Conservation (phyloP, 2,888 invertebrate genomes). For the Sinotaia quadrata region DNA sequence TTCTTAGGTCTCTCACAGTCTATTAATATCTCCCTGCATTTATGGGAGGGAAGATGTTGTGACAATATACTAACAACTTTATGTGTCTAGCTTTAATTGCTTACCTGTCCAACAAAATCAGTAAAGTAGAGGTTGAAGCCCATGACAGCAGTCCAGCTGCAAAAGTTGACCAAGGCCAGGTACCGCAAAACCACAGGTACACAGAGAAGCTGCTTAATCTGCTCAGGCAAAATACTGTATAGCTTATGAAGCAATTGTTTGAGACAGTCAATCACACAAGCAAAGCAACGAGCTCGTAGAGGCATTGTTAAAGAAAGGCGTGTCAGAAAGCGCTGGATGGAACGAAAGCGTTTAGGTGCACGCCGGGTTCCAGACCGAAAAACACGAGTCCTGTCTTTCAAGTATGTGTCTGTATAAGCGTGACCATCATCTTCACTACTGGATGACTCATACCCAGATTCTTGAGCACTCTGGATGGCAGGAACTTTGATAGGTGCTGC, state of each 20-base stretch:
- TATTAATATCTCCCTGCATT: neutral
- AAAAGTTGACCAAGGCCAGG: slow-evolving; percentile 92
- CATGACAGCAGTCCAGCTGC: slow-evolving; percentile 98
- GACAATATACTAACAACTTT: no score
- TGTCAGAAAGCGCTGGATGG: slow-evolving; percentile 18
- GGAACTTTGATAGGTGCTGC: slow-evolving; percentile 11
- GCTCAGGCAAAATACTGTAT: slow-evolving; percentile 46
- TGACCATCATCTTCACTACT: slow-evolving; percentile 48
- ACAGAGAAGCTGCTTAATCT: slow-evolving; percentile 68
- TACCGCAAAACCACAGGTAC: slow-evolving; percentile 90
- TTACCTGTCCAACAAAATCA: slow-evolving; percentile 89
- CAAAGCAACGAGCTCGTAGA: slow-evolving; percentile 4
- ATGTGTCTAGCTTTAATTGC: neutral
- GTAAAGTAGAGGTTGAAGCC: slow-evolving; percentile 97
- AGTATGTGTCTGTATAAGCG: slow-evolving; percentile 11
- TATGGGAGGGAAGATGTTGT: neutral
- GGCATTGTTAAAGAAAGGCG: slow-evolving; percentile 9
- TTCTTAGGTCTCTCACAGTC: no score
- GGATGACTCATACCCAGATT: slow-evolving; percentile 65
- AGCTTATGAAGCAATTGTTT: slow-evolving; percentile 2
- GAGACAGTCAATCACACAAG: slow-evolving; percentile 10
- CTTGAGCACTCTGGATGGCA: slow-evolving; percentile 31
- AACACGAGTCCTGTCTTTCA: slow-evolving; percentile 25
- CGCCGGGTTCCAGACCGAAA: neutral
- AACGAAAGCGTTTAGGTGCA: slow-evolving; percentile 14